Evolutionary conservation across 1,140 invertebrate genomes (phyloP), one percentile per base, ranked within the genome.

Genomic region (Proales similis): DNA sequence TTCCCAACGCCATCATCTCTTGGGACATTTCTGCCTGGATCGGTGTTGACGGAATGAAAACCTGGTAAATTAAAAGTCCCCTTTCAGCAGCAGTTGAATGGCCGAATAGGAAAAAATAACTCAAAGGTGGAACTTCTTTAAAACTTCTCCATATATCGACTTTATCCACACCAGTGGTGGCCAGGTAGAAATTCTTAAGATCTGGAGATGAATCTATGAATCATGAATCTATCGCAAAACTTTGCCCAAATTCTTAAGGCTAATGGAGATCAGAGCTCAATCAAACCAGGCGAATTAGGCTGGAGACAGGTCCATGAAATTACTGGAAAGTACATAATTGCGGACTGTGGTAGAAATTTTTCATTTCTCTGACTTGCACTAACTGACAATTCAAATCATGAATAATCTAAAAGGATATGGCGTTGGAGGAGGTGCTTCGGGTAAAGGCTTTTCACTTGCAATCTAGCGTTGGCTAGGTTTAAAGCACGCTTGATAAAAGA

Each of bases 1-100:
- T 53, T 6, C 48, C 48, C 6, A 53, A 53, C 42, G 48, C 48
- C 42, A 39, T 53, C 14, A 53, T 53, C 26, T 53, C 32, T 2
- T 53, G 48, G 48, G 48, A 53, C n/a, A 36, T 53, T 38, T 39
- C 33, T 53, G 33, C 48, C 22, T 53, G 48, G 48, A 22, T 53
- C 7, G 48, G 48, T 20, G 6, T 19, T n/a, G 32, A 53, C 12
- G 48, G 32, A 6, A 36, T 53, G 29, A 53, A n/a, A n/a, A n/a
- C n/a, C n/a, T n/a, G n/a, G n/a, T n/a, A n/a, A n/a, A n/a, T n/a
- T n/a, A n/a, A n/a, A n/a, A n/a, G n/a, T n/a, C n/a, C n/a, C n/a
- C n/a, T n/a, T n/a, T n/a, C n/a, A n/a, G n/a, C n/a, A n/a, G n/a
- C n/a, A n/a, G n/a, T n/a, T n/a, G n/a, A n/a, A n/a, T n/a, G n/a